These are phyloP conservation scores for Nilaparvata lugens DNA, from an alignment of 1,140 invertebrate genomes.

Conservation along the genomic window DNA sequence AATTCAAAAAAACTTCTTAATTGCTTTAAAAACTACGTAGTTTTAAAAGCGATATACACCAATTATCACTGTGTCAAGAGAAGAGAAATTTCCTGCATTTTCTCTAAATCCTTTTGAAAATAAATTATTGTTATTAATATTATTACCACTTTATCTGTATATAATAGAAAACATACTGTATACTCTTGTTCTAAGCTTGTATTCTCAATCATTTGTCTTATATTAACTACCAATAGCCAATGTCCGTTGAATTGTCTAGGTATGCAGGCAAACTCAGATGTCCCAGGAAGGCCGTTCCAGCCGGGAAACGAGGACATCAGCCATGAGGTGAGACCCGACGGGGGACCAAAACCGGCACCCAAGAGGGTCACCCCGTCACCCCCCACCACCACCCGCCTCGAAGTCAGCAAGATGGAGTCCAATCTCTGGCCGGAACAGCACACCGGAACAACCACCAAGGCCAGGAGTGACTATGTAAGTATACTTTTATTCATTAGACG, in stretches of 20 bases:
- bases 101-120: too few species aligned
- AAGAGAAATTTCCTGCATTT: too few species aligned
- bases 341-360: conserved; percentile 3
- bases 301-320: conserved; percentile 48
- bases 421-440: conserved; percentile 28
- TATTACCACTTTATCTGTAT: too few species aligned
- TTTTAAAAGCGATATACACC: too few species aligned
- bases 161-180: too few species aligned
- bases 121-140: too few species aligned
- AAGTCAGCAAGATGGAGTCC: conserved; percentile 12
- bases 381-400: conserved; percentile 3
- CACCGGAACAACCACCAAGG: conserved; percentile 24
- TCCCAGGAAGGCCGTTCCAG: conserved; percentile 29
- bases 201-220: too few species aligned
- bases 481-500: too few species aligned
- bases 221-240: background rate
- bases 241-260: background rate
- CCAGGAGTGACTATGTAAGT: conserved; percentile 10
- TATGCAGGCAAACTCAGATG: conserved; percentile 18
- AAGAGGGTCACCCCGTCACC: conserved; percentile 4
- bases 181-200: too few species aligned
- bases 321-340: conserved; percentile 35
- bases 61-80: too few species aligned
- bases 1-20: too few species aligned
- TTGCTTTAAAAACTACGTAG: too few species aligned